Conservation (phyloP, 2,113 vertebrate species). For the Cyphomyrus discorhynchus region DNA sequence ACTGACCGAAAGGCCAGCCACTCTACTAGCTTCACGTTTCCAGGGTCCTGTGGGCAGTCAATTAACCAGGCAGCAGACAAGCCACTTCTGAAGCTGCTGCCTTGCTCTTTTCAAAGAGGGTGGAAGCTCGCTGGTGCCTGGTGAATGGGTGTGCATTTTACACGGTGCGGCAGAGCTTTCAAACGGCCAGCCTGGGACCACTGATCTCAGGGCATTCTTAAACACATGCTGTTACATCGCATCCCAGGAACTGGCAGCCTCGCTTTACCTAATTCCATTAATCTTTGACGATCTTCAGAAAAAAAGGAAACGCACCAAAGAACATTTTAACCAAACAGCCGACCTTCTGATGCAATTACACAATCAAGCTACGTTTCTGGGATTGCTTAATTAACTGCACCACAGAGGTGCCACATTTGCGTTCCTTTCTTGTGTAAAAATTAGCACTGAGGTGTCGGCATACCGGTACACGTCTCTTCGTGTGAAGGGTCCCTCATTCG, state of each 20-base stretch:
- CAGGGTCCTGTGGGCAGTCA: neutral
- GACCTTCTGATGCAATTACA: neutral
- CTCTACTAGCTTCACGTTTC: neutral
- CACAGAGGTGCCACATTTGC: neutral
- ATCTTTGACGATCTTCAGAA: neutral
- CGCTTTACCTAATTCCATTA: neutral
- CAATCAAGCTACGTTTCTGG: neutral
- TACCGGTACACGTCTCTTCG: neutral
- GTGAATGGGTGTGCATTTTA: conserved; percentile 12
- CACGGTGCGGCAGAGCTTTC: neutral
- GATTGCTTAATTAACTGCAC: neutral
- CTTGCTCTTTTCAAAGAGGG: conserved; percentile 31
- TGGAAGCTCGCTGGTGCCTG: neutral
- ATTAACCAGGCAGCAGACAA: conserved; percentile 5
- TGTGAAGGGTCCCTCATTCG: neutral
- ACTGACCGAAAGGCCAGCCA: neutral
- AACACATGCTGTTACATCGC: neutral
- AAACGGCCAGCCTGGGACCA: neutral
- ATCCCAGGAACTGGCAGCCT: neutral
- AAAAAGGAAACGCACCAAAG: neutral
- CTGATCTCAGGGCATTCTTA: neutral
- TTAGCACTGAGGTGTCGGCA: neutral
- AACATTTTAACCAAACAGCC: neutral
- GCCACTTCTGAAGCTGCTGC: conserved; percentile 13
- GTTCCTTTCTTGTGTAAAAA: neutral